A percentile compares a stretch with the other conserved stretches of the same genome.
Conservation (phyloP, 2,113 vertebrate genomes). For the Clarias magur region DNA sequence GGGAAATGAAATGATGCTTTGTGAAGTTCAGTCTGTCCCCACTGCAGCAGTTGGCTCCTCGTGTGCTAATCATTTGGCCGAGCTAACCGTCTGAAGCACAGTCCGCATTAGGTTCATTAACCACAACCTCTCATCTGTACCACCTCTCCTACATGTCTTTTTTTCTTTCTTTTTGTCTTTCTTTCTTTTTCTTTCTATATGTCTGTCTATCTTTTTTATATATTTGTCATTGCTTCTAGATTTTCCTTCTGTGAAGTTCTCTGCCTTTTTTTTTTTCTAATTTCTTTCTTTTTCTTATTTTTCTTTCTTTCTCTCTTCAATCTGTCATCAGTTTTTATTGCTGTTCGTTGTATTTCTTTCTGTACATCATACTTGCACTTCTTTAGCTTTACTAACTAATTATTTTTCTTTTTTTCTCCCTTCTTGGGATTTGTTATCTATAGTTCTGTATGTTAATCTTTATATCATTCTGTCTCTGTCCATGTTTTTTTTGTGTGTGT, state of each 20-base stretch:
- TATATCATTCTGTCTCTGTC: neutral
- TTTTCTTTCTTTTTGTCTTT: neutral
- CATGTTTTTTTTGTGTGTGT: neutral
- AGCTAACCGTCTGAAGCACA: slow-evolving; percentile 67
- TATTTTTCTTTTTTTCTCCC: too few species aligned
- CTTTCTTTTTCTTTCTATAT: neutral
- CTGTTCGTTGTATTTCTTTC: neutral
- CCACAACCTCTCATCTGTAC: slow-evolving; percentile 47
- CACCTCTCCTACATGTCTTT: neutral
- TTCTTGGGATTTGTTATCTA: neutral
- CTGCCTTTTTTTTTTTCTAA: too few species aligned
- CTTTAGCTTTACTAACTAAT: too few species aligned
- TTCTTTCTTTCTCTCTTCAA: too few species aligned
- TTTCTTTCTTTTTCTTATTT: neutral
- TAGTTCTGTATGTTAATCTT: neutral
- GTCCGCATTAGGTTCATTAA: slow-evolving; percentile 65
- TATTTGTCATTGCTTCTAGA: neutral
- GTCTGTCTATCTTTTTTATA: neutral
- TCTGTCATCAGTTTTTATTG: neutral
- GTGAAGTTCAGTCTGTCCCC: slow-evolving; percentile 61
- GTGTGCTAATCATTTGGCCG: slow-evolving; percentile 66
- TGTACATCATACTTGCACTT: too few species aligned
- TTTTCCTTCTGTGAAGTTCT: neutral
- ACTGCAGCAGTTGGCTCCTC: slow-evolving; percentile 61
- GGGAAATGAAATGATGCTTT: slow-evolving; percentile 66